Base-by-base conservation (phyloP, 2,888 invertebrate species). In the Chaetogeoica ovagalla region DNA sequence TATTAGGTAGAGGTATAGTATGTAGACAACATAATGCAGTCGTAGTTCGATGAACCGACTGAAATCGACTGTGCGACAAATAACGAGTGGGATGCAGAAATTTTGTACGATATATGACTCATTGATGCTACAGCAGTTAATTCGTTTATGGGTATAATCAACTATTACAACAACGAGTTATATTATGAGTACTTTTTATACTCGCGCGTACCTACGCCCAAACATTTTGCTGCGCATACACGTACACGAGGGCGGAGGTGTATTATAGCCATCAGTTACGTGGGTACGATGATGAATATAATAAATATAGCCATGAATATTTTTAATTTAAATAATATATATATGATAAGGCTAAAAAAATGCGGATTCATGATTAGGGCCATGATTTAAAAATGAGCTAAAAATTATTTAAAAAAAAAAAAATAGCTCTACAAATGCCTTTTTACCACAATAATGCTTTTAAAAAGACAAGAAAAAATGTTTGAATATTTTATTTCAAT, bases 111-210 rank as follows among this genome's bases (percentile, higher is more conserved):
- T 23, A 30, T 23, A 52, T 77, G 79, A 79, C 79, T 79, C 70
- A 71, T 57, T 30, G 30, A 30, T 30, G 70, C 55, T 69, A n/a
- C n/a, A n/a, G 77, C 69, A 69, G 77, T 77, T 77, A 69, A 77
- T 69, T 77, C 77, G 11, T 77, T 77, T 77, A 77, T 77, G 77
- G 77, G 77, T 69, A 77, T 77, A 69, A 62, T 62, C 76, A 62
- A 77, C 69, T 77, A 69, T 70, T 77, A 77, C 60, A 70, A 77
- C 60, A 70, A 77, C 68, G 6, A 69, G 77, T 77, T 69, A 52
- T 48, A 43, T 43, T 72, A 68, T 69, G 52, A 55, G 15, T 17
- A 52, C 59, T 66, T 76, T 43, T 48, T 62, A 55, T 69, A 19
- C 30, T 30, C 4, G 30, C 4, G 30, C 30, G 63, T 15, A 19